These are phyloP conservation scores for Mastacembelus armatus DNA, from an alignment of 2,797 vertebrate genomes.

Conservation along the genomic window DNA sequence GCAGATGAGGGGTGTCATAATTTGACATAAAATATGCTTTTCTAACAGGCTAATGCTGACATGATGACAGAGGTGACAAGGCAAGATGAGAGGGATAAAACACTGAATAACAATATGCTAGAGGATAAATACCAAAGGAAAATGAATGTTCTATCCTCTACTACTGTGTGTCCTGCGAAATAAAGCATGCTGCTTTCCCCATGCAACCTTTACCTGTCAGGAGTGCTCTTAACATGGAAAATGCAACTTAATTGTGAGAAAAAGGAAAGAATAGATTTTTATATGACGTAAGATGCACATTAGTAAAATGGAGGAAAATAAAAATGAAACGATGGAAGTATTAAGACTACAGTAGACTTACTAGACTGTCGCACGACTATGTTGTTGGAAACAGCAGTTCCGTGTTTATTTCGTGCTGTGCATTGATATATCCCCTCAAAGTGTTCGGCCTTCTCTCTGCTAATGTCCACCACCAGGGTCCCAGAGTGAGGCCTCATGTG, in stretches of 20 bases:
- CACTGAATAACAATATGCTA: constrained; percentile 17
- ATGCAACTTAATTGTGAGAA: constrained; percentile 68
- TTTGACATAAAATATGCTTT: constrained; percentile 27
- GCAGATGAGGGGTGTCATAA: constrained; percentile 1
- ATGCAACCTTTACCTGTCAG: constrained; percentile 73
- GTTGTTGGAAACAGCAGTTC: constrained; percentile 93
- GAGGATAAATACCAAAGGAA: constrained; percentile 51
- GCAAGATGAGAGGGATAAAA: constrained; percentile 37
- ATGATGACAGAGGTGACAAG: constrained; percentile 43
- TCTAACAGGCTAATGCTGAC: constrained; percentile 31
- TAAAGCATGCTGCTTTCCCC: constrained; percentile 51
- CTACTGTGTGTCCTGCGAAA: constrained; percentile 18
- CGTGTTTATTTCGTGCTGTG: constrained; percentile 92
- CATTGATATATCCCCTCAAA: constrained; percentile 97
- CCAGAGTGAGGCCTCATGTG: constrained; percentile 91
- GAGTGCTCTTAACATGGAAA: constrained; percentile 74
- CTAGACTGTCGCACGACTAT: constrained; percentile 92
- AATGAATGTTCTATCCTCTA: constrained; percentile 20
- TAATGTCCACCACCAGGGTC: constrained; percentile 93
- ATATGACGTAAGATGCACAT: constrained; percentile 24
- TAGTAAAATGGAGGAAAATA: constrained; percentile 24
- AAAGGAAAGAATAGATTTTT: constrained; percentile 47
- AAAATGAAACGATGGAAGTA: neutral
- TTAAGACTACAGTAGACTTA: constrained; percentile 74
- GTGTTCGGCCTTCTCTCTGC: constrained; percentile 88